phyloP scores from a whole-genome alignment of 1,140 invertebrate species.

The Tribolium madens region DNA sequence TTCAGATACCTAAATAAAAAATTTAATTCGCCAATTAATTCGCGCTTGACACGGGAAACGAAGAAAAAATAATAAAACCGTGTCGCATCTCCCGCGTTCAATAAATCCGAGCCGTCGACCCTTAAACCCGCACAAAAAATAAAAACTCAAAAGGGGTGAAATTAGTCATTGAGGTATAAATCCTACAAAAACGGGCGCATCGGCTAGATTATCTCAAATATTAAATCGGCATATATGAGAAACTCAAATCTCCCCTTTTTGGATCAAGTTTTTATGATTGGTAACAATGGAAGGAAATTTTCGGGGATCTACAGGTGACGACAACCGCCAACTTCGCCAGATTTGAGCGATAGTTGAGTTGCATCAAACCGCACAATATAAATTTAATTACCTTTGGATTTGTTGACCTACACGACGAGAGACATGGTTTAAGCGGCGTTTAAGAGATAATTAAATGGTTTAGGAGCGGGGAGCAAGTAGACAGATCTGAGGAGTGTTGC shows the following conservation, averaged over 20 bases:
- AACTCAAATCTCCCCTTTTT: constrained; percentile 17
- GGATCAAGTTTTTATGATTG: too few species aligned
- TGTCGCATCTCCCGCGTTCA: constrained; percentile 3
- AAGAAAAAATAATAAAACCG: constrained; percentile 34
- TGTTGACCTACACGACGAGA: constrained; percentile 11
- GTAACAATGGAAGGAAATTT: too few species aligned
- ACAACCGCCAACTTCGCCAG: too few species aligned
- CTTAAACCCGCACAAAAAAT: constrained; percentile 20
- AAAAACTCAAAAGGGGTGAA: constrained; percentile 37
- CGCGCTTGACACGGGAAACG: neutral
- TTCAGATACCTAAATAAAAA: neutral
- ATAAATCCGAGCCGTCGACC: constrained; percentile 16
- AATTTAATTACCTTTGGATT: constrained; percentile 19
- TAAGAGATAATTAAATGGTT: neutral
- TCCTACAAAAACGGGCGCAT: neutral
- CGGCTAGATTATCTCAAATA: constrained; percentile 47
- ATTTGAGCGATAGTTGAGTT: neutral
- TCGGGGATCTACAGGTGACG: too few species aligned
- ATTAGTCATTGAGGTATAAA: constrained; percentile 21
- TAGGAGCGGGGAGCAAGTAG: neutral
- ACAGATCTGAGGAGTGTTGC: too few species aligned
- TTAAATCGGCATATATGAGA: constrained; percentile 40
- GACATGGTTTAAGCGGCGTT: neutral
- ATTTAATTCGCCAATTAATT: constrained; percentile 20
- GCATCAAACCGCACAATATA: constrained; percentile 19